Evolutionary conservation across 2,888 invertebrate species (phyloP), one percentile per base, ranked within the genome.

Genomic region (Luffia ferchaultella): DNA sequence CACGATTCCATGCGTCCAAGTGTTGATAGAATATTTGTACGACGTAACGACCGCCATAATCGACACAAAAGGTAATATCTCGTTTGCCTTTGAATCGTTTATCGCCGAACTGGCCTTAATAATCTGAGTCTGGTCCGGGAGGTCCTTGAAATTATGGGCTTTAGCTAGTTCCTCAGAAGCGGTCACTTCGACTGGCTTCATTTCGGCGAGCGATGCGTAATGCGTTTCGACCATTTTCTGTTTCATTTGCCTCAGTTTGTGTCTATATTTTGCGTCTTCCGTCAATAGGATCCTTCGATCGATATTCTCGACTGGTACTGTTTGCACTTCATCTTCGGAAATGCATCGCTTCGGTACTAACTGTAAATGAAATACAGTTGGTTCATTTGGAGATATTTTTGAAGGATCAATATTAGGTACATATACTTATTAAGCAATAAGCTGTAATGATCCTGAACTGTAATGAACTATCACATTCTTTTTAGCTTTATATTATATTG

Each of bases 1-100:
- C 0, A 90, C 83, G 0, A 90, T 77, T 1, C 86, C 83, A 0
- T 64, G 52, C 1, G 86, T 86, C 90, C 90, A 90, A 0, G 89
- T 85, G 20, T 83, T 70, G 1, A 87, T 73, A 0, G 75, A 56
- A 56, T 87, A 88, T 58, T 89, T 90, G 54, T 86, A 85, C 0
- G 88, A 86, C 5, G 88, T 85, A 0, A 88, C 86, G 1, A 85
- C 72, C 0, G 88, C 86, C 84, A 87, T 86, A n/a, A 88, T 83
- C 16, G 87, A 79, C 1, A 82, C 72, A 56, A 87, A 87, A 0
- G 88, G 88, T 1, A 87, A 67, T 17, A 82, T 67, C 49, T 84
- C 77, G 2, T 63, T 54, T 0, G 64, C 61, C 2, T 69, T 58
- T 0, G 53, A 16, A 0, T 69, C 70, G 1, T 67, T 59, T 17